Conservation (phyloP, 2,113 vertebrate genomes). For the Phyllostomus discolor region DNA sequence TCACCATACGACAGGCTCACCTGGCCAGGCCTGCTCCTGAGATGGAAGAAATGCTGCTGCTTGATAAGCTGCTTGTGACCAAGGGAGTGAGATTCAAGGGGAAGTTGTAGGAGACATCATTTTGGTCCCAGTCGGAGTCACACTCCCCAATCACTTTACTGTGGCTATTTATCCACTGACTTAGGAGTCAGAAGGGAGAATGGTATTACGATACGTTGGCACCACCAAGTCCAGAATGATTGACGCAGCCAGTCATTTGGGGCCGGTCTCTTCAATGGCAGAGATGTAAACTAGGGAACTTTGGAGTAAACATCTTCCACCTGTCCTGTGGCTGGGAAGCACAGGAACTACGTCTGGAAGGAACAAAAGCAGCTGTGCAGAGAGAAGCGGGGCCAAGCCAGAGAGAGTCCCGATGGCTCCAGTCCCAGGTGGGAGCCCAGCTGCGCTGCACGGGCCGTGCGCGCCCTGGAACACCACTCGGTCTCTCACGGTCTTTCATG, state of each 20-base stretch:
- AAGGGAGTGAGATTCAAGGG: background rate
- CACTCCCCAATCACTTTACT: background rate
- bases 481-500: background rate
- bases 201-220: background rate
- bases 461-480: background rate
- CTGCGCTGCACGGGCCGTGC: too few species aligned
- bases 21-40: background rate
- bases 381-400: background rate
- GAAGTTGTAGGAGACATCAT: background rate
- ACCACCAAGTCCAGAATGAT: background rate
- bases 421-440: background rate
- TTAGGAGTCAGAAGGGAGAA: background rate
- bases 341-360: background rate
- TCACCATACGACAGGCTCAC: background rate
- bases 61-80: background rate
- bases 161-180: background rate
- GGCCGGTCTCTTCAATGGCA: background rate
- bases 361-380: background rate
- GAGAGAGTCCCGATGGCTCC: background rate
- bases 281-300: background rate
- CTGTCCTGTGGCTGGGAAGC: background rate
- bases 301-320: background rate
- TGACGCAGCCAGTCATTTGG: background rate
- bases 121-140: background rate
- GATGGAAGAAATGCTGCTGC: background rate